Base-by-base conservation (phyloP, 2,888 invertebrate species). In the Byasa hedistus region DNA sequence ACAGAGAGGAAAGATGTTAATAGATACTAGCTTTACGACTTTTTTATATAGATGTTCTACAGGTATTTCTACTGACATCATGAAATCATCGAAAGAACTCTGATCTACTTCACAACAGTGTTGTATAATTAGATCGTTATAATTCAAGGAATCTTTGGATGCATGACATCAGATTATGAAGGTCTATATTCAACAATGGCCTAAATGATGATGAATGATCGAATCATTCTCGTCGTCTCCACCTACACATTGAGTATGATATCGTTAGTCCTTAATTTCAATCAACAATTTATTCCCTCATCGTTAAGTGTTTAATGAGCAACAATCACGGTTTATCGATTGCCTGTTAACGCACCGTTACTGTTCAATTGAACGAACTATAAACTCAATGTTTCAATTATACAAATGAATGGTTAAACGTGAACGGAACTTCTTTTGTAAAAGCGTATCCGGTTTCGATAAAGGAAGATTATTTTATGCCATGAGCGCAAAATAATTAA, bases 331-430 rank as follows among this genome's bases (percentile, higher is more conserved):
- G 68, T 69, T 60, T 66, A 54, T 54, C 69, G 65, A 70, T 66
- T 64, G 68, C 57, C 21, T n/a, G 44, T 66, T 23, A 69, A 68
- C 65, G 64, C 68, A 62, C 67, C 65, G 68, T 69, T 71, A 68
- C 66, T 61, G 69, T 55, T 62, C 66, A 66, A 72, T 74, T 72
- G 71, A 70, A 66, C 71, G 65, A 72, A 73, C 66, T 70, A 68
- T 66, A 59, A 60, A 21, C 58, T 64, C 71, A 71, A 72, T 72
- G 61, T 57, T 48, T 57, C 60, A 61, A 48, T 24, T 56, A 65
- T n/a, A 48, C n/a, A 7, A 5, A 48, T 48, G 19, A 48, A n/a
- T 19, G 48, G 48, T 48, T n/a, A n/a, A 48, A 19, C n/a, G n/a
- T n/a, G 48, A 48, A 15, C 8, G 12, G 8, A 48, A n/a, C 3